These are phyloP conservation scores for Platyscapa corneri DNA, from an alignment of 1,140 invertebrate genomes.

Conservation along the genomic window DNA sequence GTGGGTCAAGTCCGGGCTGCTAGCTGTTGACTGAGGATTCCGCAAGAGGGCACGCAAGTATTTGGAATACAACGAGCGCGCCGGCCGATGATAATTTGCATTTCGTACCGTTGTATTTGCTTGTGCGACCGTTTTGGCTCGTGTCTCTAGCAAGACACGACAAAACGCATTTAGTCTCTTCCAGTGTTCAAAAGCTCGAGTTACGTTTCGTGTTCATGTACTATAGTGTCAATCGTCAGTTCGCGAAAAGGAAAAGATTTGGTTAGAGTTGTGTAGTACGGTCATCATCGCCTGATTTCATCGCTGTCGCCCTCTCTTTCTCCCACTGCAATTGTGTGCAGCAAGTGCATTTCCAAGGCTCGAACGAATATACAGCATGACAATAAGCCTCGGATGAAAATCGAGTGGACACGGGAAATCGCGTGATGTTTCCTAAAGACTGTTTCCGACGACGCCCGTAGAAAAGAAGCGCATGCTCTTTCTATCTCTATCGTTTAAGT, in stretches of 20 bases:
- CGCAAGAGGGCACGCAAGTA: neutral
- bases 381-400: constrained; percentile 32
- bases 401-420: neutral
- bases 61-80: neutral
- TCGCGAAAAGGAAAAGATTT: constrained; percentile 21
- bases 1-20: constrained; percentile 7
- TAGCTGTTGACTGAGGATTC: neutral
- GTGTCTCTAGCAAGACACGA: neutral
- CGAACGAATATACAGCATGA: constrained; percentile 12
- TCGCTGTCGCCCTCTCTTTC: neutral
- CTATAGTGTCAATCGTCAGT: neutral
- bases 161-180: too few species aligned
- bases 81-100: neutral
- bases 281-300: neutral
- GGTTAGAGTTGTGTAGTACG: constrained; percentile 3
- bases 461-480: neutral
- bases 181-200: neutral
- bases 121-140: neutral
- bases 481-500: neutral
- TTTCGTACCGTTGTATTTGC: neutral
- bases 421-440: constrained; percentile 7
- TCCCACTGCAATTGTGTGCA: neutral
- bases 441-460: neutral
- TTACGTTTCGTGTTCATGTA: neutral
- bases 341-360: neutral